These are phyloP conservation scores for Parapsyche elsis DNA, from an alignment of 1,140 invertebrate species.

Conservation along the genomic window DNA sequence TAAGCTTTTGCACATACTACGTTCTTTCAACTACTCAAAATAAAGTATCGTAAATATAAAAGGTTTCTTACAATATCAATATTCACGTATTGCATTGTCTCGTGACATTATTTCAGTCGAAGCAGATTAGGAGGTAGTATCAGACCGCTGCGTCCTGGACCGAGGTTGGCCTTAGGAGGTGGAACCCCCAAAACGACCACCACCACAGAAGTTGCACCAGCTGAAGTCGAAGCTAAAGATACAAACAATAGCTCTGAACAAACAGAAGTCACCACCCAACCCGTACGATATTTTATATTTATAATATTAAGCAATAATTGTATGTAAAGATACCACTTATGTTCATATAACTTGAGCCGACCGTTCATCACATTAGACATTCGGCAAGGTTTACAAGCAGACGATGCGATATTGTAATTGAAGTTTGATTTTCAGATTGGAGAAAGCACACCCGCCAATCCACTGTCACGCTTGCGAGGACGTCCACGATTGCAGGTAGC, in stretches of 20 bases:
- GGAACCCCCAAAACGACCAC: slow-evolving; percentile 9
- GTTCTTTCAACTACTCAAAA: no score
- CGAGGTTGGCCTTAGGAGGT: slow-evolving; percentile 44
- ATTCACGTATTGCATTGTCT: not conserved
- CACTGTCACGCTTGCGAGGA: slow-evolving; percentile 40
- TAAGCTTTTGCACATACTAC: no score
- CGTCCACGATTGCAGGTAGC: slow-evolving; percentile 48
- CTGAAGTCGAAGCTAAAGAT: slow-evolving; percentile 44
- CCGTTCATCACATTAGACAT: no score
- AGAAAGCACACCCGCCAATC: slow-evolving; percentile 43
- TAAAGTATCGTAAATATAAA: no score
- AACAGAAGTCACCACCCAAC: slow-evolving; percentile 23
- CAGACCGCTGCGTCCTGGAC: slow-evolving; percentile 46
- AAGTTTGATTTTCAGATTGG: slow-evolving; percentile 36
- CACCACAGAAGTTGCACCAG: slow-evolving; percentile 36
- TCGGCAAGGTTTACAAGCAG: not conserved
- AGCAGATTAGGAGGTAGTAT: slow-evolving; percentile 41
- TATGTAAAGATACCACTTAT: no score
- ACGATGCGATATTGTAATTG: not conserved
- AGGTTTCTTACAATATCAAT: no score
- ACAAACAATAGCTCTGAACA: slow-evolving; percentile 12
- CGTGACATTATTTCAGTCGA: slow-evolving; percentile 34
- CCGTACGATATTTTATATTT: slow-evolving; percentile 1
- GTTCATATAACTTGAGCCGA: no score
- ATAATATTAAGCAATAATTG: not conserved